Percentiles rank a stretch among this genome's conserved stretches.
Evolutionary conservation across 1,140 invertebrate species (phyloP).

Genomic region (Caenorhabditis inopinata): DNA sequence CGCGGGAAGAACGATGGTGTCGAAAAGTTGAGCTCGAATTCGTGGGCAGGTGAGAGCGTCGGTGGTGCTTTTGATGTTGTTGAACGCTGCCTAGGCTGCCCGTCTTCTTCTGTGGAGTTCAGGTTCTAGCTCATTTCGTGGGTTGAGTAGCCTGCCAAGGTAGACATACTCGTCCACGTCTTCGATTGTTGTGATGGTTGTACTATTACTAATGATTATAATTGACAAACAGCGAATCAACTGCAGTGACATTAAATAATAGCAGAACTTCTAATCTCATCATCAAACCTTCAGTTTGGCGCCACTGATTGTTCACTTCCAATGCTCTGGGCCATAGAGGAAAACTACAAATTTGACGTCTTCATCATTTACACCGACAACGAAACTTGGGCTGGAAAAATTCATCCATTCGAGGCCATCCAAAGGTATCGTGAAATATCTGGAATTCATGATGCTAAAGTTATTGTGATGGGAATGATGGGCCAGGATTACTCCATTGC

Average conservation of each 20-base stretch:
- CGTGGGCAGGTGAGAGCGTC: no score
- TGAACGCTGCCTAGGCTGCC: no score
- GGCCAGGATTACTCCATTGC: conserved; percentile 67
- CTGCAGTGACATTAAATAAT: no score
- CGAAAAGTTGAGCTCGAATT: no score
- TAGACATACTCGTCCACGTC: no score
- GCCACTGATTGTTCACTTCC: conserved; percentile 70
- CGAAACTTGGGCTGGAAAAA: conserved; percentile 56
- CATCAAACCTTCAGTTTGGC: conserved; percentile 57
- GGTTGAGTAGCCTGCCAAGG: no score
- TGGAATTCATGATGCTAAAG: conserved; percentile 69
- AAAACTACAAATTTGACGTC: conserved; percentile 71
- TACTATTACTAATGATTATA: not conserved
- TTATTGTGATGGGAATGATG: conserved; percentile 71
- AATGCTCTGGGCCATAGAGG: conserved; percentile 71
- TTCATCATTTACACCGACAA: conserved; percentile 68
- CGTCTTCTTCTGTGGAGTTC: no score
- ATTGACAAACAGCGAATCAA: no score
- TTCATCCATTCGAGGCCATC: conserved; percentile 68
- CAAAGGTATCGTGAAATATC: conserved; percentile 70
- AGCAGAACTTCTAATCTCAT: not conserved
- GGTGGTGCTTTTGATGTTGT: no score
- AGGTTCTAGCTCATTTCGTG: no score
- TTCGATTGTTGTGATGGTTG: no score
- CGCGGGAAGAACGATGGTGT: no score